Evolutionary conservation across 2,113 vertebrate species (phyloP).

Genomic region (Labeo rohita): DNA sequence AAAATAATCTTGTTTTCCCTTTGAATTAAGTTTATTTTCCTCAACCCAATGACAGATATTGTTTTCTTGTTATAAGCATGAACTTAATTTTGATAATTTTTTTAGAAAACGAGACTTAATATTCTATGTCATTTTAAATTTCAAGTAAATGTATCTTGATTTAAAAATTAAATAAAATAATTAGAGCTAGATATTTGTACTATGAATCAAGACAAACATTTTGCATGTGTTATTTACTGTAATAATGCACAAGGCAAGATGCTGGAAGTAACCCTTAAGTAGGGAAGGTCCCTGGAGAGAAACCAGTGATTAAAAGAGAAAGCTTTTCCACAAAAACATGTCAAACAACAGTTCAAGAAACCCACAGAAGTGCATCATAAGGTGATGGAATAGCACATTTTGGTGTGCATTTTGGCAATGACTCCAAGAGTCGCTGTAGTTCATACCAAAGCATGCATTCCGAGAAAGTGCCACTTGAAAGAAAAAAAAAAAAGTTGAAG

Average conservation of each 20-base stretch:
- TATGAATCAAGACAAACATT: too few relatives aligned
- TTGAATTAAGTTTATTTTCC: neutral
- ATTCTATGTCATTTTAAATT: too few relatives aligned
- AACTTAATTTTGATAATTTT: too few relatives aligned
- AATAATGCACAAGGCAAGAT: neutral
- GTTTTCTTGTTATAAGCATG: too few relatives aligned
- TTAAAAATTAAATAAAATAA: too few relatives aligned
- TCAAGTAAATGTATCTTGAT: too few relatives aligned
- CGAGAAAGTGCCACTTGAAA: neutral
- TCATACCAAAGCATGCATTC: neutral
- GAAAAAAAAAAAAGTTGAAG: neutral
- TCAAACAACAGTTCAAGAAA: neutral
- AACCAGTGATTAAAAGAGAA: neutral
- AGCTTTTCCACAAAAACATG: neutral
- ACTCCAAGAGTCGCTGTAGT: neutral
- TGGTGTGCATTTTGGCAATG: neutral
- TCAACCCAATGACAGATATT: too few relatives aligned
- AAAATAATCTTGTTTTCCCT: neutral
- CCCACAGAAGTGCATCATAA: neutral
- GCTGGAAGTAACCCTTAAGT: neutral
- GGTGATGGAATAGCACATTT: neutral
- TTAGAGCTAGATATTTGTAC: too few relatives aligned
- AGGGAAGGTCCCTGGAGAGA: neutral
- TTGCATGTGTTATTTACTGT: neutral
- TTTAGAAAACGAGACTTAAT: too few relatives aligned